Percentiles rank a stretch among this genome's conserved stretches.
Conservation (phyloP, 2,113 vertebrate species). For the Equus quagga region DNA sequence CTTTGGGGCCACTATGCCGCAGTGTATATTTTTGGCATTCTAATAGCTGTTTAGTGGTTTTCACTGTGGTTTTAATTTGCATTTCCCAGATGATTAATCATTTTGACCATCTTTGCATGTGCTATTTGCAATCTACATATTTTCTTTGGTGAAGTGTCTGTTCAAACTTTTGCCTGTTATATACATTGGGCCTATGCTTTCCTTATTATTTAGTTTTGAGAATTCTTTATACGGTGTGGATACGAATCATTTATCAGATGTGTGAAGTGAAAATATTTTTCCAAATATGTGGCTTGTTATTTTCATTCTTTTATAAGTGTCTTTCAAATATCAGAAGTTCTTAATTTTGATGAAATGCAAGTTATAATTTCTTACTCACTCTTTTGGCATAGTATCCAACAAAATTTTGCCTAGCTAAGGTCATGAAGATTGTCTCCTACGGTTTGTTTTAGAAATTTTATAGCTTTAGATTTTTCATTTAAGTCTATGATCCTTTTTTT, state of each 20-base stretch:
- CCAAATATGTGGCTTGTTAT: not conserved
- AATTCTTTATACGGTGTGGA: not conserved
- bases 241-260: not conserved
- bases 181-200: not conserved
- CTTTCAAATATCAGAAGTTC: not conserved
- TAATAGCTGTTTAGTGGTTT: not conserved
- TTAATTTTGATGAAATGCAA: not conserved
- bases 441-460: not conserved
- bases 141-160: not conserved
- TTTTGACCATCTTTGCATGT: not conserved
- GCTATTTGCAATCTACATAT: not conserved
- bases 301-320: not conserved
- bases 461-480: constrained; percentile 22
- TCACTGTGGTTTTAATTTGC: not conserved
- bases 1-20: not conserved
- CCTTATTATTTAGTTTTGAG: not conserved
- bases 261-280: not conserved
- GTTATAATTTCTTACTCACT: not conserved
- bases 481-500: not conserved
- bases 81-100: not conserved
- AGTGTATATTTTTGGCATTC: not conserved
- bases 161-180: not conserved
- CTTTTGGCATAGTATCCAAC: not conserved
- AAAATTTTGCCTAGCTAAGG: not conserved
- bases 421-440: not conserved